Evolutionary conservation across 2,888 invertebrate genomes (phyloP).

Genomic region (Magallana nippona): DNA sequence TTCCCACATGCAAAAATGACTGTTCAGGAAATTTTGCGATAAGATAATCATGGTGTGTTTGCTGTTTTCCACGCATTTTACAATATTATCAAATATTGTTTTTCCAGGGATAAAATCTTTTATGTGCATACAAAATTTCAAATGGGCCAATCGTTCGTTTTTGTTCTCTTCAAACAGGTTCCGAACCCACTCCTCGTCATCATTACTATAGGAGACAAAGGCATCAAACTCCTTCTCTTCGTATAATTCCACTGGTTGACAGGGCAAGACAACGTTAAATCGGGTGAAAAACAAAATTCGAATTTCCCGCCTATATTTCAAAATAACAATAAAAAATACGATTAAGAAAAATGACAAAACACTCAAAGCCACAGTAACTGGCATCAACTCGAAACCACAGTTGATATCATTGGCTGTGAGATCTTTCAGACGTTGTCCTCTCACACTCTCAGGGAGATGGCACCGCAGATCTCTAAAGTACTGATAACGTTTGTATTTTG

Average conservation of each 20-base stretch:
- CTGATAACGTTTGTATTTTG: conserved; percentile 46
- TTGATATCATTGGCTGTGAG: conserved; percentile 47
- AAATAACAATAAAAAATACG: conserved; percentile 51
- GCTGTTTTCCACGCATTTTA: conserved; percentile 92
- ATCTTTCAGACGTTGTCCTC: conserved; percentile 50
- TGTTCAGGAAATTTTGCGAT: conserved; percentile 93
- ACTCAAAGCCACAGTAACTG: conserved; percentile 55
- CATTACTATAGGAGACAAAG: conserved; percentile 93
- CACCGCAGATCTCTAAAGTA: conserved; percentile 60
- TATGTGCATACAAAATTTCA: conserved; percentile 70
- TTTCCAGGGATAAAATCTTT: conserved; percentile 70
- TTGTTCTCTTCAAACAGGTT: conserved; percentile 91
- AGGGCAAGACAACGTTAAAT: conserved; percentile 68
- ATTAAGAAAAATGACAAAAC: conserved; percentile 52
- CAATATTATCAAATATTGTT: conserved; percentile 90
- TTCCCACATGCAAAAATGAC: conserved; percentile 93
- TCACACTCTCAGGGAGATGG: conserved; percentile 49
- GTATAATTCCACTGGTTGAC: conserved; percentile 56
- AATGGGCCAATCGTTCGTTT: conserved; percentile 77
- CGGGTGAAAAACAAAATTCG: conserved; percentile 67
- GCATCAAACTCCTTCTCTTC: conserved; percentile 85
- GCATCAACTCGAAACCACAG: conserved; percentile 56
- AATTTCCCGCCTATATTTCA: conserved; percentile 63
- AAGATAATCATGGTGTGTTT: conserved; percentile 92
- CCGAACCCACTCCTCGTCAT: conserved; percentile 92